Conservation (phyloP, 2,888 invertebrate species). For the Cacoxenus indagator region DNA sequence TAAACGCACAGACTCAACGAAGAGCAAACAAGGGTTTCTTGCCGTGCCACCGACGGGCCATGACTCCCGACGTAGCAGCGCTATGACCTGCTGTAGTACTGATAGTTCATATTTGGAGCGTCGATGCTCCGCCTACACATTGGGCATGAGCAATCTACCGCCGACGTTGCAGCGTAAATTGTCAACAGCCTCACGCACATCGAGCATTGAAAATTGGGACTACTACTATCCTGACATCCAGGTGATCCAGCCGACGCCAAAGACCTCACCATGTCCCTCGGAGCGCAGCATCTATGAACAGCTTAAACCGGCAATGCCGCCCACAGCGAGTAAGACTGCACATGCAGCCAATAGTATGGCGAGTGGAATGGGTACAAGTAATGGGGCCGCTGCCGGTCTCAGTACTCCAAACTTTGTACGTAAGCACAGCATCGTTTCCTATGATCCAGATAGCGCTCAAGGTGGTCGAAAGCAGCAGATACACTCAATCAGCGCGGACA, state of each 20-base stretch:
- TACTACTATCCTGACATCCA: constrained; percentile 77
- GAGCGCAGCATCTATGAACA: constrained; percentile 70
- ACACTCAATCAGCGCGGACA: constrained; percentile 68
- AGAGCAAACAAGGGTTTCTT: constrained; percentile 68
- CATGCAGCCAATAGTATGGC: neutral
- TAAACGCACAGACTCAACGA: constrained; percentile 65
- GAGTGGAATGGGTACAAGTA: neutral
- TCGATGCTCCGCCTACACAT: constrained; percentile 83
- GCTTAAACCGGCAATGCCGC: constrained; percentile 33
- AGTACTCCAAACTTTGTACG: constrained; percentile 56
- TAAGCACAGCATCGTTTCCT: constrained; percentile 68
- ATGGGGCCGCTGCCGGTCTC: constrained; percentile 25
- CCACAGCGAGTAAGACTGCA: constrained; percentile 31
- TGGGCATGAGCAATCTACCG: constrained; percentile 77
- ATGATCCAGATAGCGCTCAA: constrained; percentile 67
- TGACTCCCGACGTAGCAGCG: constrained; percentile 79
- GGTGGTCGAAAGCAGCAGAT: constrained; percentile 67
- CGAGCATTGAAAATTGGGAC: constrained; percentile 72
- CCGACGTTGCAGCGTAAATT: constrained; percentile 67
- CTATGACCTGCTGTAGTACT: constrained; percentile 87
- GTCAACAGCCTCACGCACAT: constrained; percentile 66
- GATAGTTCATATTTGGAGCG: constrained; percentile 87
- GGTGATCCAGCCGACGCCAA: constrained; percentile 86
- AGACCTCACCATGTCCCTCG: constrained; percentile 85
- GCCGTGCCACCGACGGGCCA: constrained; percentile 70